Base-by-base conservation (phyloP, 2,113 vertebrate genomes). In the Corythornis madagascariensis region DNA sequence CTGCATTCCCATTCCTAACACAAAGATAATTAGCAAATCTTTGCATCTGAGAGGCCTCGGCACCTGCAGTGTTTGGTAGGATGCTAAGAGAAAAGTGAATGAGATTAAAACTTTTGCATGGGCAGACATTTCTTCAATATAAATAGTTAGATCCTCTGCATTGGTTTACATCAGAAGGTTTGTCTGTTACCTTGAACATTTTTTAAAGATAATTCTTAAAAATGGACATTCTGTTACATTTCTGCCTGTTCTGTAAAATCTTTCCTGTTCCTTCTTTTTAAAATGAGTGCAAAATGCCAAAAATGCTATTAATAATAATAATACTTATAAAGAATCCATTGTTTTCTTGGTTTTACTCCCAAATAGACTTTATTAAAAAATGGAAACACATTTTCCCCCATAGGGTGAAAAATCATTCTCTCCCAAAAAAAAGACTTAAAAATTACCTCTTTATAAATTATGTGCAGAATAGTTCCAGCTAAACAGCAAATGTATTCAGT, bases 391-490 rank as follows among this genome's bases (percentile, higher is more conserved):
- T 87, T 94, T 93, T 97, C 95, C 91, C 97, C 93, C 87, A 90
- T 95, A 96, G 85, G 87, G 64, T 95, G 79, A 97, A 97, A 97
- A 94, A 91, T 70, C 94, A 94, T 92, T 97, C 86, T 97, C 95
- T 96, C 95, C 69, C 38, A 38, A 38, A 74, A 97, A 96, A 97
- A 97, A 90, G 90, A 93, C 93, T 95, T 96, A 97, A 78, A 97
- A 97, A 97, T 98, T 98, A 98, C 97, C 97, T 98, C 98, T 98
- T 98, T 97, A 97, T 98, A 98, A 98, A 98, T 98, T 97, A 98
- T 98, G 96, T 97, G 97, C 97, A 97, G 97, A 98, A 97, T 98
- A 97, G 97, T 94, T 98, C 97, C 98, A 96, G 97, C 96, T 97
- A 97, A 97, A 97, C 98, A 98, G 97, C 96, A 98, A 97, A 93